phyloP scores from a whole-genome alignment of 2,888 invertebrate genomes.

The Coelinius sp. region DNA sequence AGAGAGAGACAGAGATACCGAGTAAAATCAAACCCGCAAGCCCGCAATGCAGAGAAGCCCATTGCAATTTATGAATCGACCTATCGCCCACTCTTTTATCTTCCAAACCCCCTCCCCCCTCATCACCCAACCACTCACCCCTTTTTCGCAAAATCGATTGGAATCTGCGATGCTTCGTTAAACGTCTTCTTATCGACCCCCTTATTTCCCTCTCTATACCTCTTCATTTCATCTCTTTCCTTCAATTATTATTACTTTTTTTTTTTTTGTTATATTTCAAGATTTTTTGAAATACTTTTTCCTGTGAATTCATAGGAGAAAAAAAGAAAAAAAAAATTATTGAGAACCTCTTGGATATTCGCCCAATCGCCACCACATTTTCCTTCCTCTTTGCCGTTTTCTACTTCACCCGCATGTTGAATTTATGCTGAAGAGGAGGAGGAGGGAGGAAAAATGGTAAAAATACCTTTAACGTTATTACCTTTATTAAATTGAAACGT shows the following conservation, averaged over 20 bases:
- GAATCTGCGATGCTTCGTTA: constrained; percentile 65
- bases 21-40: constrained; percentile 20
- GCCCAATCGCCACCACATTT: constrained; percentile 69
- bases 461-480: constrained; percentile 68
- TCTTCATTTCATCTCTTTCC: constrained; percentile 19
- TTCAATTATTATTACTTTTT: neutral
- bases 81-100: constrained; percentile 40
- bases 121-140: constrained; percentile 26
- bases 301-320: neutral
- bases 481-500: constrained; percentile 69
- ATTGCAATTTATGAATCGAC: constrained; percentile 49
- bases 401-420: constrained; percentile 23
- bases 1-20: constrained; percentile 14
- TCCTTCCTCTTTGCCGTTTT: constrained; percentile 51
- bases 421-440: constrained; percentile 35
- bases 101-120: constrained; percentile 7
- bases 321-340: constrained; percentile 40
- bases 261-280: neutral
- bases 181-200: constrained; percentile 45
- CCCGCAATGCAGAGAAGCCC: constrained; percentile 49
- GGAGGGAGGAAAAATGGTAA: constrained; percentile 57
- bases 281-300: neutral
- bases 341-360: constrained; percentile 64
- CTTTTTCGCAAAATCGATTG: constrained; percentile 57
- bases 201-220: constrained; percentile 2